phyloP scores from a whole-genome alignment of 2,888 invertebrate species.

The Cancer borealis region DNA sequence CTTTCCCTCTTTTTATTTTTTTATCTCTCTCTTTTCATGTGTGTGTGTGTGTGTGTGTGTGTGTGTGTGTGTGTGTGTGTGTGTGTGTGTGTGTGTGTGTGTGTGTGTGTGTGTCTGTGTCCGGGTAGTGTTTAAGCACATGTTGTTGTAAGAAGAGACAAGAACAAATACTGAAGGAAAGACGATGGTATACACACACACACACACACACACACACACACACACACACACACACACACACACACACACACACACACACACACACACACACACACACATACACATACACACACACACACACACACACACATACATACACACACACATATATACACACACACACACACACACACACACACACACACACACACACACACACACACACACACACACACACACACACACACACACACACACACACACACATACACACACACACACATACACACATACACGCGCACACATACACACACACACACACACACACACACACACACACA shows the following conservation, averaged over 20 bases:
- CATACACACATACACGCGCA: too few species aligned
- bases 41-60: too few species aligned
- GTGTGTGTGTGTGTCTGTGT: too few species aligned
- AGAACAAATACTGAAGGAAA: not conserved
- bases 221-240: conserved; percentile 1
- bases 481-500: too few species aligned
- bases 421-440: not conserved
- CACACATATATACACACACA: not conserved
- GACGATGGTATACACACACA: not conserved
- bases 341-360: not conserved
- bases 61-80: too few species aligned
- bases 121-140: not conserved
- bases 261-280: conserved; percentile 20
- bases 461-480: too few species aligned
- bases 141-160: not conserved
- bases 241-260: not conserved
- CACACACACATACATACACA: not conserved
- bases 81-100: too few species aligned
- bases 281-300: conserved; percentile 20
- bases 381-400: not conserved
- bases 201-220: not conserved
- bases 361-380: not conserved
- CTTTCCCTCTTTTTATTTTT: not conserved
- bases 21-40: too few species aligned
- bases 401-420: conserved; percentile 4